Conservation (phyloP, 1,140 invertebrate genomes). For the Amyelois transitella region DNA sequence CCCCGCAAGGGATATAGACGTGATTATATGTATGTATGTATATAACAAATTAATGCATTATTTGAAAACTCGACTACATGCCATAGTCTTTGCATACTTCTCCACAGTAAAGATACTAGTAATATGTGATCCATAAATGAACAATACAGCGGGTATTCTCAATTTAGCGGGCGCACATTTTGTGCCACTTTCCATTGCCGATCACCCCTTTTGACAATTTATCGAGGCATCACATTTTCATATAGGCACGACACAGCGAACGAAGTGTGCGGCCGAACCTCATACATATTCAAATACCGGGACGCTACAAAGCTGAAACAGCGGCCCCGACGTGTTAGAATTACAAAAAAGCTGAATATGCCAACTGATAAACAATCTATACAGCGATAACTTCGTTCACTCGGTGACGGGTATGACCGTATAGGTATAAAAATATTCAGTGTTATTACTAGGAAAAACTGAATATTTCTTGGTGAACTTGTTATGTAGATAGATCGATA, state of each 20-base stretch:
- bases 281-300: constrained; percentile 70
- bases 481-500: too few relatives aligned
- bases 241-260: constrained; percentile 47
- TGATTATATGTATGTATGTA: too few relatives aligned
- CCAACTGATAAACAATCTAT: constrained; percentile 52
- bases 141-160: not conserved
- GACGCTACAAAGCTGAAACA: constrained; percentile 62
- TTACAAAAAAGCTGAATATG: constrained; percentile 61
- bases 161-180: constrained; percentile 17
- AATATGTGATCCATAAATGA: too few relatives aligned
- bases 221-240: constrained; percentile 71
- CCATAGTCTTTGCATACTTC: too few relatives aligned
- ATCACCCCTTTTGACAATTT: constrained; percentile 70
- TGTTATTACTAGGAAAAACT: too few relatives aligned
- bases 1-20: too few relatives aligned
- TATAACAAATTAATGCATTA: too few relatives aligned
- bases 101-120: too few relatives aligned
- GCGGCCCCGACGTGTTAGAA: constrained; percentile 57
- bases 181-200: constrained; percentile 54
- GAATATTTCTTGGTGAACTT: too few relatives aligned
- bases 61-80: too few relatives aligned
- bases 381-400: constrained; percentile 27
- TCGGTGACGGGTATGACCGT: not conserved
- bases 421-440: not conserved
- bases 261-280: constrained; percentile 45